Conservation (phyloP, 2,797 vertebrate species). For the Chrysocyon brachyurus region DNA sequence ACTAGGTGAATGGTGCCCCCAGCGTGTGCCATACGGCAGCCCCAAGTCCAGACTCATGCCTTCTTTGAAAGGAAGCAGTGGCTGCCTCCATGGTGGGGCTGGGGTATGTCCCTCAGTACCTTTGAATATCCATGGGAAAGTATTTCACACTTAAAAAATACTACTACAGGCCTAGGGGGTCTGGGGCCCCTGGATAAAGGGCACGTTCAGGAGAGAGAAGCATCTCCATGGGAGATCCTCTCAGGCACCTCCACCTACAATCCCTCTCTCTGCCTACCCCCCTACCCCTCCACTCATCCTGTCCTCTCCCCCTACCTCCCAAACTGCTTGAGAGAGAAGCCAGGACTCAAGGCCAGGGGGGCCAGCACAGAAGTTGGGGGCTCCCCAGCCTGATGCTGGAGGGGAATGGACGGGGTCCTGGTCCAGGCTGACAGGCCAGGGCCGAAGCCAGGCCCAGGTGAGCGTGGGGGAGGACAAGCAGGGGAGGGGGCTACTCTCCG, state of each 20-base stretch:
- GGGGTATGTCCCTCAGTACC: too few relatives aligned
- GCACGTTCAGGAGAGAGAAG: neutral
- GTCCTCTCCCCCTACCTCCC: accelerated
- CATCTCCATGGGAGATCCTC: neutral
- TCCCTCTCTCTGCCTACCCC: neutral
- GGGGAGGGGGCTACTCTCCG: neutral
- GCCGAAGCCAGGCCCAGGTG: neutral
- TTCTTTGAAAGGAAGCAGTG: neutral
- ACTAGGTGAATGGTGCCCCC: accelerated
- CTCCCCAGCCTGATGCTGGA: accelerated
- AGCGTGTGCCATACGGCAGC: accelerated
- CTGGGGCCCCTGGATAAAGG: neutral
- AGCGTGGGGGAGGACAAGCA: accelerated
- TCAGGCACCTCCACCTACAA: neutral
- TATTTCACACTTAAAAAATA: accelerated
- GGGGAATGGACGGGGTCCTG: neutral
- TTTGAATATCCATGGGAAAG: neutral
- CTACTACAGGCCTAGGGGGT: accelerated
- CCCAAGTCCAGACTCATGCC: neutral
- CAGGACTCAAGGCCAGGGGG: neutral
- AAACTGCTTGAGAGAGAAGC: neutral
- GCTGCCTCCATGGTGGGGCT: neutral
- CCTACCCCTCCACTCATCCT: accelerated
- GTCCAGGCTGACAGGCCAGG: neutral
- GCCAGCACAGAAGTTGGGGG: neutral